Conservation (phyloP, 2,888 invertebrate genomes). For the Ichneumoninae sp. region DNA sequence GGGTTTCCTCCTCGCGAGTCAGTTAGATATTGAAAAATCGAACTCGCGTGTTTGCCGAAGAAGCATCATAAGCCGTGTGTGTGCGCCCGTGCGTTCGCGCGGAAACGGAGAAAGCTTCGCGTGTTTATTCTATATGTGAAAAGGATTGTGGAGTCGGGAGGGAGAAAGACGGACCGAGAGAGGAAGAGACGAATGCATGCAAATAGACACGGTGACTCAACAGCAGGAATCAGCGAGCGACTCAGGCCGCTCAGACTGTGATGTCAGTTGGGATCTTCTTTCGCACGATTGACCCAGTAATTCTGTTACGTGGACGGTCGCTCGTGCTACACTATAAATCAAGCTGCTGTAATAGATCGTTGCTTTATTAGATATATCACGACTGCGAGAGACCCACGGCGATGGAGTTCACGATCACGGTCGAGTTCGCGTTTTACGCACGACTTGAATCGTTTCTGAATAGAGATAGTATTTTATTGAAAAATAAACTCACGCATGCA, state of each 20-base stretch:
- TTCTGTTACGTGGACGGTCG: conserved; percentile 29
- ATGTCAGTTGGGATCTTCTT: conserved; percentile 54
- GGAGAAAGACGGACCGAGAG: conserved; percentile 25
- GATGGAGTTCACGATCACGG: conserved; percentile 58
- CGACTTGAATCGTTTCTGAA: conserved; percentile 24
- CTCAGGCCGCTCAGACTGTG: conserved; percentile 5
- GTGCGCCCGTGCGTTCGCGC: not conserved
- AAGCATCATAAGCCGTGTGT: not conserved
- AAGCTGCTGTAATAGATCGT: conserved; percentile 10
- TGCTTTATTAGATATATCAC: not conserved
- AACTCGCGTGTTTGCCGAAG: not conserved
- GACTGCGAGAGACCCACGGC: conserved; percentile 9
- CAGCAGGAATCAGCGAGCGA: conserved; percentile 16
- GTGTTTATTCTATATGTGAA: conserved; percentile 1
- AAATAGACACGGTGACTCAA: conserved; percentile 63
- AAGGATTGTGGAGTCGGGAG: conserved; percentile 23
- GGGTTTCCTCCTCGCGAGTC: not conserved
- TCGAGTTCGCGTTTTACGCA: conserved; percentile 43
- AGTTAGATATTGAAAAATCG: conserved; percentile 2
- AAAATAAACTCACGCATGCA: not conserved
- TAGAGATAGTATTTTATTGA: conserved; percentile 3
- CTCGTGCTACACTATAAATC: conserved; percentile 5
- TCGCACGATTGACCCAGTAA: conserved; percentile 61
- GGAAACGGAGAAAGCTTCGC: not conserved
- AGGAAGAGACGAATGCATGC: conserved; percentile 54